Conservation (phyloP, 2,888 invertebrate genomes). For the Drosophila merina region DNA sequence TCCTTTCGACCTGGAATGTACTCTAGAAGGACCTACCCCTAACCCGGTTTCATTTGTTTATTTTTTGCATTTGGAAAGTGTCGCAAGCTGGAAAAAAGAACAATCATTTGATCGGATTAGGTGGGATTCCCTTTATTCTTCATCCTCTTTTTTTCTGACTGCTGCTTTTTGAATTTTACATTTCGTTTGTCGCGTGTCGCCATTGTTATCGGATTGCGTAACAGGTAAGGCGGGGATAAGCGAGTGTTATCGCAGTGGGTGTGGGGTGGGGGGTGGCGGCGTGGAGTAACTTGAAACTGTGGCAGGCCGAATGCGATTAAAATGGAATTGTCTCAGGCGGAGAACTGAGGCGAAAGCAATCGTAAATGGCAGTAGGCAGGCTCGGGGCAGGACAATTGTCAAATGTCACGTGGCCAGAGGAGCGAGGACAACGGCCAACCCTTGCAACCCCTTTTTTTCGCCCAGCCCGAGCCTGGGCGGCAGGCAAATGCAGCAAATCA, state of each 20-base stretch:
- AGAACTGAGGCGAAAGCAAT: conserved; percentile 41
- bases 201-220: conserved; percentile 59
- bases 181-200: conserved; percentile 58
- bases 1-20: conserved; percentile 15
- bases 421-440: conserved; percentile 23
- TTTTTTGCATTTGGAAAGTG: conserved; percentile 20
- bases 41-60: conserved; percentile 8
- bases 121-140: conserved; percentile 44
- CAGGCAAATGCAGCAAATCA: conserved; percentile 75
- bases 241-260: conserved; percentile 32
- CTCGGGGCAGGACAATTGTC: conserved; percentile 62
- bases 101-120: conserved; percentile 83
- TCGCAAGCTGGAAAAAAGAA: conserved; percentile 49
- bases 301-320: conserved; percentile 60
- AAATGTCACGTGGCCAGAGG: conserved; percentile 71
- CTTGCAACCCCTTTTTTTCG: conserved; percentile 53
- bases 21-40: conserved; percentile 30
- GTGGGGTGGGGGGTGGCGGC: neutral
- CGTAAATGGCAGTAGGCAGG: conserved; percentile 21
- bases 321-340: conserved; percentile 53
- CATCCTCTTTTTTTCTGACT: conserved; percentile 23
- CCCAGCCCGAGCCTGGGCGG: conserved; percentile 3
- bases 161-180: conserved; percentile 36
- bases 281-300: conserved; percentile 63
- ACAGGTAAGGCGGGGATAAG: conserved; percentile 65